A percentile compares a stretch with the other conserved stretches of the same genome.
Conservation (phyloP, 2,888 invertebrate species). For the Pyralis farinalis region DNA sequence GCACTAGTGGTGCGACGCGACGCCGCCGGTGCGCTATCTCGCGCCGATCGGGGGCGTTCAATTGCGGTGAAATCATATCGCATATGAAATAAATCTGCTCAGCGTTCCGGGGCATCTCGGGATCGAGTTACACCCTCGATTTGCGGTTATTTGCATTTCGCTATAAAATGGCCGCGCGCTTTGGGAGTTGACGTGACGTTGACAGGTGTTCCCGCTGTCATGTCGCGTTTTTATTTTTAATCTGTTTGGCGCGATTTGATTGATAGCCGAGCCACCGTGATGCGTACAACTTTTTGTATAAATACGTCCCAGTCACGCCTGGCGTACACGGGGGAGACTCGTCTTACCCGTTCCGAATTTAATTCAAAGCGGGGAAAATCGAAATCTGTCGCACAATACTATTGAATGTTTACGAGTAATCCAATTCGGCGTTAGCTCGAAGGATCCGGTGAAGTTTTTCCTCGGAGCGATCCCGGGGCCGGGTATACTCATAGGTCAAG, state of each 20-base stretch:
- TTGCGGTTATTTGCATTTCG: constrained; percentile 71
- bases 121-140: constrained; percentile 71
- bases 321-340: background rate
- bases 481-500: constrained; percentile 60
- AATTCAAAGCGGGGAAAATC: constrained; percentile 4
- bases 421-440: constrained; percentile 29
- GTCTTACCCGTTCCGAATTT: constrained; percentile 3
- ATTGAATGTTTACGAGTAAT: constrained; percentile 25
- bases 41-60: constrained; percentile 37
- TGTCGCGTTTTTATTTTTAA: constrained; percentile 42
- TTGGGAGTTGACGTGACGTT: constrained; percentile 65
- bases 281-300: constrained; percentile 1
- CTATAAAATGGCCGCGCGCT: constrained; percentile 61
- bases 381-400: constrained; percentile 10
- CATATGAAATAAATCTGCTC: constrained; percentile 72
- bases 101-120: constrained; percentile 49
- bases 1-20: constrained; percentile 20
- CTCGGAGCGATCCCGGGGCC: constrained; percentile 33
- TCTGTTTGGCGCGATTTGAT: constrained; percentile 35
- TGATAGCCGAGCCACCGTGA: constrained; percentile 9
- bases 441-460: constrained; percentile 32
- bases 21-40: constrained; percentile 33
- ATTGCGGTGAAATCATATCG: constrained; percentile 74
- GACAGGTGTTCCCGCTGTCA: constrained; percentile 63
- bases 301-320: background rate